These are phyloP conservation scores for Dorcus parallelipipedus DNA, from an alignment of 2,888 invertebrate genomes.

Conservation along the genomic window DNA sequence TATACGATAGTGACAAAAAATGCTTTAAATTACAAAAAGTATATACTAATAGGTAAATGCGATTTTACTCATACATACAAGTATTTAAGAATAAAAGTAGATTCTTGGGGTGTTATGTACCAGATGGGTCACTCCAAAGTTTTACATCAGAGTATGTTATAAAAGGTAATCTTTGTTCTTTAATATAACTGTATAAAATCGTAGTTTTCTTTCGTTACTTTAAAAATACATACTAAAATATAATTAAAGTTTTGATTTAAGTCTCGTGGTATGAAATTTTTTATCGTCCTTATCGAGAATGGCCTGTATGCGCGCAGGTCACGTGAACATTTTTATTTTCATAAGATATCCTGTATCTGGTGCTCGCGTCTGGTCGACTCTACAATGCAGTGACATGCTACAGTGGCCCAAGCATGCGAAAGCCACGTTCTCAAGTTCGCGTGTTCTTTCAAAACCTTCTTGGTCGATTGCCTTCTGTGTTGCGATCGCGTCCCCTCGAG, in stretches of 20 bases:
- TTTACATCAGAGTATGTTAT: too few species aligned
- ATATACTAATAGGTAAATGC: too few species aligned
- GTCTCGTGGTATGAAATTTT: background rate
- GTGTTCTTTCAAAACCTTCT: background rate
- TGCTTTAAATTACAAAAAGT: too few species aligned
- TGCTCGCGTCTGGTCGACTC: conserved; percentile 10
- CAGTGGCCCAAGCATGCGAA: background rate
- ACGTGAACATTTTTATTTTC: conserved; percentile 39
- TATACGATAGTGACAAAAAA: too few species aligned
- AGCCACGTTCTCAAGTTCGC: background rate
- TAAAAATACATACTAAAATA: background rate
- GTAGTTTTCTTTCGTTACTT: too few species aligned
- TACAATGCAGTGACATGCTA: conserved; percentile 14
- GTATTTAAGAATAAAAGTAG: too few species aligned
- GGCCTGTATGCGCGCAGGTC: conserved; percentile 27
- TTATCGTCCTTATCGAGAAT: conserved; percentile 16
- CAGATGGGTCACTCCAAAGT: too few species aligned
- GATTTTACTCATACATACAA: too few species aligned
- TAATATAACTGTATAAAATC: too few species aligned
- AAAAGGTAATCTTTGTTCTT: too few species aligned
- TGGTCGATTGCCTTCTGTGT: conserved; percentile 4
- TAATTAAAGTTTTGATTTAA: background rate
- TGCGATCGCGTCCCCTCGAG: conserved; percentile 11
- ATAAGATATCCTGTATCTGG: conserved; percentile 41
- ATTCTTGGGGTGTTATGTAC: too few species aligned